Percentiles rank a stretch among this genome's conserved stretches.
phyloP scores from a whole-genome alignment of 2,797 vertebrate species.

The Hyperoplus immaculatus region DNA sequence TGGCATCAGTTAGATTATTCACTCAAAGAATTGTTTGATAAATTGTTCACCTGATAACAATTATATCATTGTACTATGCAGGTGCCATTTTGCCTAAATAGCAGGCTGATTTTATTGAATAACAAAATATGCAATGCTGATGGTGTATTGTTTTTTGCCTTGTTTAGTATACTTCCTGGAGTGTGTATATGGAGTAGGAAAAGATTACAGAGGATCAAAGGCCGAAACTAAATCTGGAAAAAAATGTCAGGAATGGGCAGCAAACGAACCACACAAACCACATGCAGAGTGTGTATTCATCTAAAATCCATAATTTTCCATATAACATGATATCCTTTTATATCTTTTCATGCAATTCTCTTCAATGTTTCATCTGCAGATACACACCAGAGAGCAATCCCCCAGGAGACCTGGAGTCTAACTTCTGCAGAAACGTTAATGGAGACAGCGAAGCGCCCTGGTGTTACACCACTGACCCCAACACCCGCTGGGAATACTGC shows the following conservation, averaged over 20 bases:
- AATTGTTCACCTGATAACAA: not conserved
- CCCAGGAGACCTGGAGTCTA: slow-evolving; percentile 87
- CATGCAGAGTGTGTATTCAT: slow-evolving; percentile 84
- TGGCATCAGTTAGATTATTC: not conserved
- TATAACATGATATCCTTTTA: not conserved
- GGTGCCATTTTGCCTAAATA: not conserved
- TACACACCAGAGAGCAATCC: slow-evolving; percentile 81
- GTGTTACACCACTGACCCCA: slow-evolving; percentile 90
- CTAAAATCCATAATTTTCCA: no score
- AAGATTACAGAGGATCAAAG: slow-evolving; percentile 91
- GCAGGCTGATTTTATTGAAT: not conserved
- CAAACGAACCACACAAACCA: slow-evolving; percentile 84
- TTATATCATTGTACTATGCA: not conserved
- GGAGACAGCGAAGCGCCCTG: slow-evolving; percentile 88
- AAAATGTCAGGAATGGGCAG: slow-evolving; percentile 90
- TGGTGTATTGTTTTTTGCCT: not conserved
- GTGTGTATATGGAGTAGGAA: slow-evolving; percentile 87
- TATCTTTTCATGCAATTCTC: not conserved
- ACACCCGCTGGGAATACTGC: slow-evolving; percentile 66
- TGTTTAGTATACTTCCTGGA: slow-evolving; percentile 90
- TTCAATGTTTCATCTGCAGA: slow-evolving; percentile 69
- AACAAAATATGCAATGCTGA: not conserved
- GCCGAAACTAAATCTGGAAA: slow-evolving; percentile 85
- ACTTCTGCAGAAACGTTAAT: slow-evolving; percentile 96
- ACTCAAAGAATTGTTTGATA: not conserved